A percentile compares a stretch with the other conserved stretches of the same genome.
Conservation (phyloP, 2,888 invertebrate genomes). For the Alcis repandata region DNA sequence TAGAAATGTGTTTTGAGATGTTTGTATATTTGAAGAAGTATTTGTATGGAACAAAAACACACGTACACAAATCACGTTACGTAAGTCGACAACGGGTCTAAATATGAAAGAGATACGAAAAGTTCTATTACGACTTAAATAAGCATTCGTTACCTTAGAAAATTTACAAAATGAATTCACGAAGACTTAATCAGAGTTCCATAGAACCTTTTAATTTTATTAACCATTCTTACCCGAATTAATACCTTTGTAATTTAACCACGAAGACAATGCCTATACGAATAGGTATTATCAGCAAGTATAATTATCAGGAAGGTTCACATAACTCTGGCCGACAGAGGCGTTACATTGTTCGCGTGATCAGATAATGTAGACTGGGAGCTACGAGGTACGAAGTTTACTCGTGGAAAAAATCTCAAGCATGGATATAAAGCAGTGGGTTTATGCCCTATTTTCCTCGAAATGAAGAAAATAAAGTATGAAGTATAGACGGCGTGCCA, state of each 20-base stretch:
- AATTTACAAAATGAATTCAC: not conserved
- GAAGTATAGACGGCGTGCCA: no score
- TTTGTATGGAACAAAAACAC: no score
- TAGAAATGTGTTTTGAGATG: no score
- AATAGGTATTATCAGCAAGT: slow-evolving; percentile 31
- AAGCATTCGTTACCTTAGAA: no score
- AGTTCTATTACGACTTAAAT: no score
- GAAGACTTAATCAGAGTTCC: not conserved
- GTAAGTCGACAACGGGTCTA: no score
- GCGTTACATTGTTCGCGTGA: slow-evolving; percentile 53
- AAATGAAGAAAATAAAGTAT: no score
- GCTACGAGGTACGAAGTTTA: not conserved
- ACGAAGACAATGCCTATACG: slow-evolving; percentile 28
- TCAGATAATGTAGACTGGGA: slow-evolving; percentile 62
- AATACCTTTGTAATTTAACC: slow-evolving; percentile 23
- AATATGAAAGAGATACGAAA: no score
- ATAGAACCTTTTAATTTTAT: slow-evolving; percentile 2
- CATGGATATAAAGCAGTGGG: no score
- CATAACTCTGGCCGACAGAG: slow-evolving; percentile 35
- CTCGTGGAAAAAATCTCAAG: not conserved
- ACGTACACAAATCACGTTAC: no score
- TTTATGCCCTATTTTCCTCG: no score
- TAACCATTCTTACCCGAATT: slow-evolving; percentile 13
- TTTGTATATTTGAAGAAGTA: no score
- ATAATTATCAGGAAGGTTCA: slow-evolving; percentile 39